phyloP scores from a whole-genome alignment of 2,113 vertebrate genomes.

The Gallinago undulata region DNA sequence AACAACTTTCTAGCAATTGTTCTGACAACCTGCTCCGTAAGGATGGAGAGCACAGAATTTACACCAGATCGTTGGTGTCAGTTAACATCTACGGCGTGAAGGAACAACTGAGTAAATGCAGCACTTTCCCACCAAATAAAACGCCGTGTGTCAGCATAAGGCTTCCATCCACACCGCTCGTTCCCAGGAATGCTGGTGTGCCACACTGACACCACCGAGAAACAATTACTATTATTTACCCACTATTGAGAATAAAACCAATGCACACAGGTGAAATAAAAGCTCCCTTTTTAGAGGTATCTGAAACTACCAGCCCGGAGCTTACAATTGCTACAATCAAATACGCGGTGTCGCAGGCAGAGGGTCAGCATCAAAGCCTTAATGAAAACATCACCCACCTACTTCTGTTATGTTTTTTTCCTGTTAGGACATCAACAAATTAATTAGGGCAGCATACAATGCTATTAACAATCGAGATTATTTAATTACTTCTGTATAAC shows the following conservation, averaged over 20 bases:
- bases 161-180: background rate
- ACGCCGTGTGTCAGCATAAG: background rate
- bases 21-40: background rate
- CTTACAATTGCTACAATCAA: background rate
- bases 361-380: background rate
- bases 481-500: background rate
- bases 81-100: background rate
- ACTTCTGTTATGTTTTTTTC: background rate
- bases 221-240: background rate
- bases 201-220: background rate
- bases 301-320: background rate
- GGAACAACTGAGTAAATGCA: background rate
- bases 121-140: background rate
- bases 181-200: background rate
- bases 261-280: background rate
- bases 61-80: background rate
- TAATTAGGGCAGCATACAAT: background rate
- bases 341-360: background rate
- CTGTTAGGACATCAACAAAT: background rate
- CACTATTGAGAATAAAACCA: background rate
- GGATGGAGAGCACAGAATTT: background rate
- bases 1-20: conserved; percentile 19
- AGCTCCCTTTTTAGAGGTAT: background rate
- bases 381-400: background rate
- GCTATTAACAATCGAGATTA: background rate